phyloP scores from a whole-genome alignment of 92 coral and sea anemone genomes.

The Bergia puertoricense region DNA sequence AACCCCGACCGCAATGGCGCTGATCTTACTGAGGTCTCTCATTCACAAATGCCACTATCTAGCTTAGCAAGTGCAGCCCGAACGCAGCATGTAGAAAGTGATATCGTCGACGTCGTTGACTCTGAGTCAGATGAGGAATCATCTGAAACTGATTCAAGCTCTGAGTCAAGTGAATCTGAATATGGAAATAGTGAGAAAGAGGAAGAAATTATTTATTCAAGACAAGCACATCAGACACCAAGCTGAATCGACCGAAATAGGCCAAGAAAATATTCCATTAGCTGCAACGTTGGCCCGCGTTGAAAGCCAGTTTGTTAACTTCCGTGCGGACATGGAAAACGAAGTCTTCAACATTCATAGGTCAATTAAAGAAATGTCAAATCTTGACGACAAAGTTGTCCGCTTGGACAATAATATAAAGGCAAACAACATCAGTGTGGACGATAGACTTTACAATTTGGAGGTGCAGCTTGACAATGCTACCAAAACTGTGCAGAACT shows the following conservation, averaged over 20 bases:
- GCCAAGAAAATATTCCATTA: background rate
- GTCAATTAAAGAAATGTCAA: background rate
- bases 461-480: constrained; percentile 1
- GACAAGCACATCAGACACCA: background rate
- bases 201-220: background rate
- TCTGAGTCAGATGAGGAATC: background rate
- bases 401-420: constrained; percentile 41
- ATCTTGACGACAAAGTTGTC: constrained; percentile 21
- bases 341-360: constrained; percentile 6
- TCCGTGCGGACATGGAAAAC: constrained; percentile 7
- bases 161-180: constrained; percentile 16
- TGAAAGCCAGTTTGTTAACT: background rate
- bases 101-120: constrained; percentile 1
- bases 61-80: background rate
- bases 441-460: constrained; percentile 18
- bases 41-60: background rate
- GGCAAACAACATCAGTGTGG: constrained; percentile 24
- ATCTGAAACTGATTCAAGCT: constrained; percentile 21
- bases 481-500: constrained; percentile 7
- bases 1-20: constrained; percentile 11
- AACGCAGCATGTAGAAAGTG: background rate
- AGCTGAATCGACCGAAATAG: background rate
- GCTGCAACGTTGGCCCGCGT: background rate
- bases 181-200: constrained; percentile 15
- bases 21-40: background rate